Percentiles rank a stretch among this genome's conserved stretches.
These are phyloP conservation scores for Drosophila oshimai DNA, from an alignment of 1,140 invertebrate genomes.

Conservation along the genomic window DNA sequence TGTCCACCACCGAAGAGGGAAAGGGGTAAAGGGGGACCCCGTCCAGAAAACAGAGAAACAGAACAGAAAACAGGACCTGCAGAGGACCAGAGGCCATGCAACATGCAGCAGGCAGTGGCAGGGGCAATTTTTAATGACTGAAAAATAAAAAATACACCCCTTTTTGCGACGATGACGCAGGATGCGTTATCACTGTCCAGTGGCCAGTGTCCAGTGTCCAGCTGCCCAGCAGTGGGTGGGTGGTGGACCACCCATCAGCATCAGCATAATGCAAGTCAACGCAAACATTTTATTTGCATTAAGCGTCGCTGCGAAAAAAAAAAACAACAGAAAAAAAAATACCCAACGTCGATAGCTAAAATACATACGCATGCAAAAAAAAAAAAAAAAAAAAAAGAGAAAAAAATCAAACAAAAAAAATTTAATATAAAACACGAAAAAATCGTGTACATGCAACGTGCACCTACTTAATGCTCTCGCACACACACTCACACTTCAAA, in stretches of 20 bases:
- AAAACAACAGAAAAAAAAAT: constrained; percentile 24
- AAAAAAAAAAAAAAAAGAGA: neutral
- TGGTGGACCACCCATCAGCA: neutral
- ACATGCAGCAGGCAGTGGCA: neutral
- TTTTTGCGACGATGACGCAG: constrained; percentile 32
- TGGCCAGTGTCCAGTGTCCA: no score
- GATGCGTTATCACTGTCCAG: constrained; percentile 1
- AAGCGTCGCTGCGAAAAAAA: constrained; percentile 52
- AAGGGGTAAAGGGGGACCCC: neutral
- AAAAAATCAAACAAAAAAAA: constrained; percentile 9
- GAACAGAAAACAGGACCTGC: neutral
- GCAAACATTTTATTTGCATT: constrained; percentile 82
- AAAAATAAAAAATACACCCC: constrained; percentile 51
- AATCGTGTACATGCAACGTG: constrained; percentile 30
- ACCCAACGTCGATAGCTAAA: constrained; percentile 57
- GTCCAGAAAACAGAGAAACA: neutral
- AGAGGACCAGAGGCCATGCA: neutral
- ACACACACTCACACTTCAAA: constrained; percentile 1
- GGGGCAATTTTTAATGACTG: constrained; percentile 72
- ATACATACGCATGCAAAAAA: constrained; percentile 50
- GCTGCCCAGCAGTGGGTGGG: no score
- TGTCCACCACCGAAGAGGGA: neutral
- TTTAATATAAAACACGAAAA: constrained; percentile 6
- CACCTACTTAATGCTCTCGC: constrained; percentile 71
- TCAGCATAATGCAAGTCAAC: constrained; percentile 81